Conservation (phyloP, 2,888 invertebrate genomes). For the Dynastes grantii region DNA sequence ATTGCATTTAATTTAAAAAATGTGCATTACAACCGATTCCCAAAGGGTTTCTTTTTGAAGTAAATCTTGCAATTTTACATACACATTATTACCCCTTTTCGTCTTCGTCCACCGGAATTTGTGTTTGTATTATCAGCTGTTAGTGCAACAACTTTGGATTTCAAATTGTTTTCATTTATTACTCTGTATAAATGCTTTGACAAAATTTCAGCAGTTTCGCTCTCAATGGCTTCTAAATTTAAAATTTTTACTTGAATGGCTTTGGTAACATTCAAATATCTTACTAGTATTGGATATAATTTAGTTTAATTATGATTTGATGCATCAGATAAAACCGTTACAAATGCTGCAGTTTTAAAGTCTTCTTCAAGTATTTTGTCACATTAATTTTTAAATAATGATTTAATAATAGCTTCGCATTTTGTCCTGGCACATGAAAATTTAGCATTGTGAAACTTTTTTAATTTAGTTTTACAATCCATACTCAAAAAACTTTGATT, state of each 20-base stretch:
- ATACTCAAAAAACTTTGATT: too few species aligned
- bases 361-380: background rate
- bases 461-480: too few species aligned
- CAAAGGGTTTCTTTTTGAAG: background rate
- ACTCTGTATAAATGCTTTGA: too few species aligned
- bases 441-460: too few species aligned
- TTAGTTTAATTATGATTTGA: constrained; percentile 20
- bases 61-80: too few species aligned
- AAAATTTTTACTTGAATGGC: background rate
- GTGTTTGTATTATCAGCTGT: background rate
- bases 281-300: constrained; percentile 3
- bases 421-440: too few species aligned
- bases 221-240: constrained; percentile 13
- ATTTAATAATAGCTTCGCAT: too few species aligned
- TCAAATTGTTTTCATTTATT: too few species aligned
- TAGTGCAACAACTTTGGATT: background rate
- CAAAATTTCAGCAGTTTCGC: constrained; percentile 5
- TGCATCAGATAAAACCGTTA: constrained; percentile 18
- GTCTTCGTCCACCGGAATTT: background rate
- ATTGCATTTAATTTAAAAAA: background rate
- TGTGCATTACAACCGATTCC: background rate
- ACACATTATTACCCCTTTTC: background rate
- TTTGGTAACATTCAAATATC: background rate
- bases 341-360: constrained; percentile 7
- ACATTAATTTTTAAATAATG: background rate